These are phyloP conservation scores for Bryconaethiops microstoma DNA, from an alignment of 2,797 vertebrate genomes.

Conservation along the genomic window DNA sequence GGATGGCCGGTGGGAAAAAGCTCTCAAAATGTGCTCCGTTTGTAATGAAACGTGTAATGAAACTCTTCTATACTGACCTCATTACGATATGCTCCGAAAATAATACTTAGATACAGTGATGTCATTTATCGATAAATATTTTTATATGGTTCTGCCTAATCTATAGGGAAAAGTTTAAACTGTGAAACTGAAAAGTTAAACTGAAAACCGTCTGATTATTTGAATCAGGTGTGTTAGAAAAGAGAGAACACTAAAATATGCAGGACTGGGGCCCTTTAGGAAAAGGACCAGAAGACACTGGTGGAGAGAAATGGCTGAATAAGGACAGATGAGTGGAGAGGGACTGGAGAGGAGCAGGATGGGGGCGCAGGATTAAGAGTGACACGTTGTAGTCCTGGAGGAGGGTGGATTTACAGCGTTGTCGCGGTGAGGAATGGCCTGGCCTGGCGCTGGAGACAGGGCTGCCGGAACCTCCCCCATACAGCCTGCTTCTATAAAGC, in stretches of 20 bases:
- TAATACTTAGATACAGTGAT: too few relatives aligned
- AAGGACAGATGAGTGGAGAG: constrained; percentile 20
- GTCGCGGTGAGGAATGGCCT: constrained; percentile 41
- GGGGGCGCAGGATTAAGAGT: constrained; percentile 20
- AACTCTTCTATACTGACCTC: too few relatives aligned
- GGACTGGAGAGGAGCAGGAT: constrained; percentile 4
- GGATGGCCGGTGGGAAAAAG: too few relatives aligned
- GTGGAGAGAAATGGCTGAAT: neutral
- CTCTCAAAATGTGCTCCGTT: too few relatives aligned
- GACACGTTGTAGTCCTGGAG: constrained; percentile 39
- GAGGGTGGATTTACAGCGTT: constrained; percentile 34
- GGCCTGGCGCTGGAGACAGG: constrained; percentile 16
- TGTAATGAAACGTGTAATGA: too few relatives aligned
- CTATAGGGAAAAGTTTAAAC: too few relatives aligned
- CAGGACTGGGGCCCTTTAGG: neutral
- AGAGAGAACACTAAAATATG: neutral
- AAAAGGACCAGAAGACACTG: neutral
- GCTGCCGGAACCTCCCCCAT: constrained; percentile 24
- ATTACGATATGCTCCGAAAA: too few relatives aligned
- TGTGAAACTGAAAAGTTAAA: too few relatives aligned
- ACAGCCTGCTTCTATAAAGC: constrained; percentile 6
- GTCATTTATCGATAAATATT: too few relatives aligned
- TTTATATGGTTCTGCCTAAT: too few relatives aligned
- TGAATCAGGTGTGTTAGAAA: neutral
- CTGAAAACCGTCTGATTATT: neutral